Evolutionary conservation across 2,888 invertebrate species (phyloP).

Genomic region (Hecatera dysodea): DNA sequence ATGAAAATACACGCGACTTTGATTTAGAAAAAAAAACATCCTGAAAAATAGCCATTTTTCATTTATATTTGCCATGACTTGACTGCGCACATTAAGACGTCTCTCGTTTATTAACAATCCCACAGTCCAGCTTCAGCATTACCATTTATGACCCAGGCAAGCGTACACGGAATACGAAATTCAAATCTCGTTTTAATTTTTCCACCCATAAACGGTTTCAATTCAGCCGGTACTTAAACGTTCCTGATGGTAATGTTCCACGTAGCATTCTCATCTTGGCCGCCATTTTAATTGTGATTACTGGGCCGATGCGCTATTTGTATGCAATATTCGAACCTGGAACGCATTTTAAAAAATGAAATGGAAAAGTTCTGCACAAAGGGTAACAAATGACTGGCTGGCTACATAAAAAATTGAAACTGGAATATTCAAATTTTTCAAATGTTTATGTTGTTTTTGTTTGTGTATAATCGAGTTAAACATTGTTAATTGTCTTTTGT

Average conservation of each 20-base stretch:
- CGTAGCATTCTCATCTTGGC: constrained; percentile 66
- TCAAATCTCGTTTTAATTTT: constrained; percentile 73
- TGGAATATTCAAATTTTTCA: constrained; percentile 21
- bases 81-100: too few species aligned
- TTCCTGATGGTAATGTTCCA: constrained; percentile 72
- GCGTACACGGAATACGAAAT: constrained; percentile 68
- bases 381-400: constrained; percentile 41
- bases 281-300: constrained; percentile 75
- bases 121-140: constrained; percentile 50
- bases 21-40: background rate
- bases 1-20: background rate
- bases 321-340: constrained; percentile 69
- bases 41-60: too few species aligned
- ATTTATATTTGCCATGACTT: too few species aligned
- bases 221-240: constrained; percentile 72
- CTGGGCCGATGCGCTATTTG: constrained; percentile 72
- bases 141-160: constrained; percentile 65
- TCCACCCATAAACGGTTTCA: constrained; percentile 75
- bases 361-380: constrained; percentile 50
- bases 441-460: background rate
- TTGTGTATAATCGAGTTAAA: too few species aligned
- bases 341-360: constrained; percentile 49
- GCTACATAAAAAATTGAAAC: constrained; percentile 22
- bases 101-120: constrained; percentile 21
- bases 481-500: background rate